Evolutionary conservation across 2,888 invertebrate genomes (phyloP), one percentile per base, ranked within the genome.

Genomic region (Adela reaumurella): DNA sequence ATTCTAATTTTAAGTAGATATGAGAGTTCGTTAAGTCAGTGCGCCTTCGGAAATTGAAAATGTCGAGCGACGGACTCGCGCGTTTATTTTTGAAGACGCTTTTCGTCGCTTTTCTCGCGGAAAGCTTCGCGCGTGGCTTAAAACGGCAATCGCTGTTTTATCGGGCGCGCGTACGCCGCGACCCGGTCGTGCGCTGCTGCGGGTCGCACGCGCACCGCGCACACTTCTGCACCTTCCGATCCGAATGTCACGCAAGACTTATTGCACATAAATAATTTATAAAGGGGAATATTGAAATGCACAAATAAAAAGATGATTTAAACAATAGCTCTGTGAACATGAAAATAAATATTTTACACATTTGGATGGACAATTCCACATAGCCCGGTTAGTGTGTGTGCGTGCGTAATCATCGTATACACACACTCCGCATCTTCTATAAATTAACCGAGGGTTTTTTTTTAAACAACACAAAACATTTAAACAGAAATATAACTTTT

Each of bases 71-170:
- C 14, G 29, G 46, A 35, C 24, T 17, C 46, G 46, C 46, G 63
- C 70, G 77, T 76, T 35, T 78, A 78, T 78, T 78, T 78, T 76
- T 67, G 74, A 72, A 64, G 64, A 67, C 65, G 65, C 65, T 70
- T 69, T 70, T 67, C 70, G 65, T 64, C 66, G 69, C 67, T 68
- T 69, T 65, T 67, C 59, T 55, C 58, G 57, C 60, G 61, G 50
- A 49, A 49, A 47, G 51, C 49, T 35, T 43, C 64, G 63, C 63
- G 67, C 68, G 67, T 70, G 71, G 59, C 77, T 76, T 74, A 62
- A 77, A 76, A 77, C 76, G 77, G 77, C 70, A 68, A 74, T 69
- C 65, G 58, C 17, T 35, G 35, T 35, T 35, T n/a, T 35, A 35
- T 35, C 14, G 18, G 16, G 59, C 59, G 61, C 58, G 57, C 61